Conservation (phyloP, 2,113 vertebrate species). For the Marcusenius ussheri region DNA sequence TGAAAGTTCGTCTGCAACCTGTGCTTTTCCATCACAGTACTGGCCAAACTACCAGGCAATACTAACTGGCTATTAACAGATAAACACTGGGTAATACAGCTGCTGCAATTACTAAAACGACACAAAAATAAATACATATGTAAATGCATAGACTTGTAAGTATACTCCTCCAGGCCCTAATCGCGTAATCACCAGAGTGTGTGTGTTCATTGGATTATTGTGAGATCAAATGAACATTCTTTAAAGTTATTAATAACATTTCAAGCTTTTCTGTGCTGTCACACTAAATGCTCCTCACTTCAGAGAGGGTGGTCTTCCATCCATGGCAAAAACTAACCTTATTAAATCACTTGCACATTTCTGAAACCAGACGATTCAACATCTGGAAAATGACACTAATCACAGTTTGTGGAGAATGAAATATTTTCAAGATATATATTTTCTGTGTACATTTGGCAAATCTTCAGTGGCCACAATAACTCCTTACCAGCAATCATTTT, state of each 20-base stretch:
- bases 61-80: not conserved
- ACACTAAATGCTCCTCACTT: not conserved
- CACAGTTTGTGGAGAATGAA: not conserved
- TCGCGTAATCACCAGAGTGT: not conserved
- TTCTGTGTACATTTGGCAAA: not conserved
- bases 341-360: not conserved
- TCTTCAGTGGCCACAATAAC: not conserved
- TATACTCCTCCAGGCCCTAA: not conserved
- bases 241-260: not conserved
- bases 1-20: not conserved
- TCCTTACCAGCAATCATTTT: not conserved
- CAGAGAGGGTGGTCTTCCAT: not conserved
- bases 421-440: not conserved
- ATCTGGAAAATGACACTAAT: not conserved
- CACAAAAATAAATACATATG: not conserved
- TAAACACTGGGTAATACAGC: not conserved
- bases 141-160: not conserved
- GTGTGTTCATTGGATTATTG: not conserved
- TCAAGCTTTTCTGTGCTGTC: not conserved
- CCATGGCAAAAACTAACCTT: not conserved
- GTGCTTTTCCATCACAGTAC: not conserved
- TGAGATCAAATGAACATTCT: not conserved
- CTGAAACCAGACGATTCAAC: not conserved
- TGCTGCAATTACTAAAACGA: not conserved
- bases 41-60: not conserved